Conservation (phyloP, 2,888 invertebrate genomes). For the Drosophila nigricruria region DNA sequence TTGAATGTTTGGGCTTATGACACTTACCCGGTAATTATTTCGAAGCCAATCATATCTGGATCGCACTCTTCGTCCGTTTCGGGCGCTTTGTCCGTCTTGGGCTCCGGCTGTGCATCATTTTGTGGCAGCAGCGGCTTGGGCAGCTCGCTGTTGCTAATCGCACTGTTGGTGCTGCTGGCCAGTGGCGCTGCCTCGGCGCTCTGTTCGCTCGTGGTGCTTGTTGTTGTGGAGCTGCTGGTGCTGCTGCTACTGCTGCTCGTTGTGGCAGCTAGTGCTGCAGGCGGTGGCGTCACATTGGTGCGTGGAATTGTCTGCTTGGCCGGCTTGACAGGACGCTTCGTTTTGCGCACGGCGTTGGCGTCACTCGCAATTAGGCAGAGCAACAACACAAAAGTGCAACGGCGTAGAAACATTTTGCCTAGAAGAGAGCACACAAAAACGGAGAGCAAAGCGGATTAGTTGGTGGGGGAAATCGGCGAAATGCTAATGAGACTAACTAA, state of each 20-base stretch:
- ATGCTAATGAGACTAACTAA: slow-evolving; percentile 72
- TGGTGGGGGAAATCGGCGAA: slow-evolving; percentile 25
- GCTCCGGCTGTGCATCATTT: slow-evolving; percentile 68
- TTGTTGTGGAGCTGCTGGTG: slow-evolving; percentile 37
- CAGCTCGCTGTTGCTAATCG: slow-evolving; percentile 68
- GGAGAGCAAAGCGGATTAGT: slow-evolving; percentile 9
- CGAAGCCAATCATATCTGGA: slow-evolving; percentile 96
- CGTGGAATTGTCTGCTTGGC: slow-evolving; percentile 84
- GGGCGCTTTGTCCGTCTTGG: slow-evolving; percentile 78
- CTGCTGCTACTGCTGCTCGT: slow-evolving; percentile 60
- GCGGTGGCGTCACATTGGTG: slow-evolving; percentile 83
- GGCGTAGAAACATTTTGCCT: slow-evolving; percentile 83
- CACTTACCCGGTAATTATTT: slow-evolving; percentile 93
- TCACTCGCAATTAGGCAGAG: slow-evolving; percentile 83
- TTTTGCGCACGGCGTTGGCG: slow-evolving; percentile 83
- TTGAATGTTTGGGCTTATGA: neutral
- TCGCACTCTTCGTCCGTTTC: slow-evolving; percentile 91
- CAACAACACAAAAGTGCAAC: slow-evolving; percentile 80
- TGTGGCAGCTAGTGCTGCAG: slow-evolving; percentile 60
- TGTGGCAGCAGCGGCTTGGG: slow-evolving; percentile 80
- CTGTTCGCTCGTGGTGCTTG: slow-evolving; percentile 47
- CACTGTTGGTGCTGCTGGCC: slow-evolving; percentile 52
- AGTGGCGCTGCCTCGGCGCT: slow-evolving; percentile 43
- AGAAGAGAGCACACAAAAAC: slow-evolving; percentile 22
- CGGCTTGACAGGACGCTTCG: slow-evolving; percentile 83